These are phyloP conservation scores for Desmodus rotundus DNA, from an alignment of 2,113 vertebrate genomes.

Conservation along the genomic window DNA sequence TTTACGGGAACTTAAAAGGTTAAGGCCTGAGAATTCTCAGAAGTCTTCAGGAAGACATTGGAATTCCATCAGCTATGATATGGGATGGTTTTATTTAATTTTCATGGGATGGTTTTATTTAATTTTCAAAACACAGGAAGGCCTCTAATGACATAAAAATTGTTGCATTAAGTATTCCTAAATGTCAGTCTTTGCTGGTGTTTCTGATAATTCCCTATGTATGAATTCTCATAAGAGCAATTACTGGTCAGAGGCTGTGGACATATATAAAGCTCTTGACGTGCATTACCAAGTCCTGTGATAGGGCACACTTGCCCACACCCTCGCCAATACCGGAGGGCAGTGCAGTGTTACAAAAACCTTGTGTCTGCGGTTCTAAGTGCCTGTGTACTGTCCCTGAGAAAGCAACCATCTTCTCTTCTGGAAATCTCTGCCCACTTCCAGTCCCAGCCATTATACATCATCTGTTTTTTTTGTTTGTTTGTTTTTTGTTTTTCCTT, in stretches of 20 bases:
- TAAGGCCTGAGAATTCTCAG: neutral
- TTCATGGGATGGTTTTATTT: constrained; percentile 47
- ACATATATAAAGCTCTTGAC: neutral
- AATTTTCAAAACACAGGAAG: constrained; percentile 47
- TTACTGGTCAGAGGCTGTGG: constrained; percentile 41
- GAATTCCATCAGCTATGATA: neutral
- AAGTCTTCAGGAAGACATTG: constrained; percentile 10
- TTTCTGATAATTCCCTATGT: constrained; percentile 60
- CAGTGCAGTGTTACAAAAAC: neutral
- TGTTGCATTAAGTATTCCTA: constrained; percentile 38
- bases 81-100: constrained; percentile 51
- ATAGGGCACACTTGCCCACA: neutral
- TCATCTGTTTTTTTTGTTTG: neutral
- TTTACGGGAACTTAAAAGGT: neutral
- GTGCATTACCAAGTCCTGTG: neutral
- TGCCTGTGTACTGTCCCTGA: neutral
- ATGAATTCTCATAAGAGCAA: constrained; percentile 51
- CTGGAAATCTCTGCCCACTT: neutral
- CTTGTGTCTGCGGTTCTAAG: neutral
- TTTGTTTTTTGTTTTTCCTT: neutral
- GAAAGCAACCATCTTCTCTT: neutral
- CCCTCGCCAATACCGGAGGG: neutral
- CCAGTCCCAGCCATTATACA: neutral
- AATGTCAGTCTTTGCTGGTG: constrained; percentile 41
- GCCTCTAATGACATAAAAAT: constrained; percentile 29